These are phyloP conservation scores for Chaenocephalus aceratus DNA, from an alignment of 2,113 vertebrate species.

Conservation along the genomic window DNA sequence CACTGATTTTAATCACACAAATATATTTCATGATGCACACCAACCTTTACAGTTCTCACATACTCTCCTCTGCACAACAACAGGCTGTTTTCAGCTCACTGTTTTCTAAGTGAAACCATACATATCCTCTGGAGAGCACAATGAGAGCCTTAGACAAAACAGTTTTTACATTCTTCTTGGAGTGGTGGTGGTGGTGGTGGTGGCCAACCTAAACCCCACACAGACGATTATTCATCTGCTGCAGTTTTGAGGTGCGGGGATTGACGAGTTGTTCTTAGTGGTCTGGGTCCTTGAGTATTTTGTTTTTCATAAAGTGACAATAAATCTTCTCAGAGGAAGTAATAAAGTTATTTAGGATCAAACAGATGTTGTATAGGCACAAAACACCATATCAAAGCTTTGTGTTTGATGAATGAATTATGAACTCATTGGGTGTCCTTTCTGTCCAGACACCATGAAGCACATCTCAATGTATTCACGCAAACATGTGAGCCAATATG, in stretches of 20 bases:
- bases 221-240: slow-evolving; percentile 68
- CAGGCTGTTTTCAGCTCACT: slow-evolving; percentile 48
- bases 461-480: slow-evolving; percentile 12
- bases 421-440: slow-evolving; percentile 26
- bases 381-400: slow-evolving; percentile 55
- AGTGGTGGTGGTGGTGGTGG: slow-evolving; percentile 46
- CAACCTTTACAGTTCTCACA: slow-evolving; percentile 17
- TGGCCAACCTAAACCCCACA: slow-evolving; percentile 74
- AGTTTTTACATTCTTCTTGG: slow-evolving; percentile 70
- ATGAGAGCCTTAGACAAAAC: slow-evolving; percentile 60
- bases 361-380: slow-evolving; percentile 61
- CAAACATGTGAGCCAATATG: slow-evolving; percentile 2
- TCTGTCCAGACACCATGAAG: slow-evolving; percentile 31
- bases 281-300: slow-evolving; percentile 73
- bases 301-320: slow-evolving; percentile 79
- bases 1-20: slow-evolving; percentile 57
- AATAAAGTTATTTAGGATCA: slow-evolving; percentile 79
- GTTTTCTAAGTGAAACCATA: slow-evolving; percentile 72
- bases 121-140: slow-evolving; percentile 66
- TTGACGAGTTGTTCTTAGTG: slow-evolving; percentile 78
- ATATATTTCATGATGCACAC: slow-evolving; percentile 36
- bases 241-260: slow-evolving; percentile 62
- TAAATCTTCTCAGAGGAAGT: slow-evolving; percentile 70
- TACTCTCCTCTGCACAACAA: slow-evolving; percentile 38
- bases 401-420: slow-evolving; percentile 21